Base-by-base conservation (phyloP, 1,140 invertebrate species). In the Drosophila neocordata region DNA sequence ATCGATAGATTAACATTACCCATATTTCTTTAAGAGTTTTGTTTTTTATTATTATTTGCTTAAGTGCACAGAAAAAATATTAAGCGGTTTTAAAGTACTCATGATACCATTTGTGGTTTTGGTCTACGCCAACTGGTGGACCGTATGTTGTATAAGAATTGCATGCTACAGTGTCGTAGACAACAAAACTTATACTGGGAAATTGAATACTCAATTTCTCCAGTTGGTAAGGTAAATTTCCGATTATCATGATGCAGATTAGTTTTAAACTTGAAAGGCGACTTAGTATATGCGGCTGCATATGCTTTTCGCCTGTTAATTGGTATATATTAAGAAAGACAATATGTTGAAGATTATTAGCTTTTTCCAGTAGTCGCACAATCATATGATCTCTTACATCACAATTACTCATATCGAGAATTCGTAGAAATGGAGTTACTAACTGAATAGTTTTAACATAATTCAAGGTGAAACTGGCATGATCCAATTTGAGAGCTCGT, bases 391-490 rank as follows among this genome's bases (percentile, higher is more conserved):
- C 70, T 1, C 35, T 7, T n/a, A 82, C 59, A 22, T 72, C 68
- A n/a, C 74, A 76, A 11, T 57, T 41, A 12, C 78, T 68, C 37
- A 87, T 44, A 56, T 85, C 78, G 31, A 85, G 37, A 22, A 87
- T 73, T 6, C 37, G 4, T 18, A 85, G 44, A 0, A 18, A 59
- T 3, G 65, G 27, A 15, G 48, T 34, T 18, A 87, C 68, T 18
- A 55, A 18, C 6, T 15, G 6, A 1, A 87, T 63, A 1, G 62
- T 6, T 0, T 37, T 41, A 2, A 85, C 6, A 7, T 87, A 73
- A 1, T 68, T 48, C 1, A 5, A 3, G 0, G 70, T 72, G 41
- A 69, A 69, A 1, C 71, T 65, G 44, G 56, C 56, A 18, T 82
- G 70, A 8, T 87, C 52, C 22, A 85, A 59, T 56, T 76, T 81